Base-by-base conservation (phyloP, 2,113 vertebrate genomes). In the Willisornis vidua region DNA sequence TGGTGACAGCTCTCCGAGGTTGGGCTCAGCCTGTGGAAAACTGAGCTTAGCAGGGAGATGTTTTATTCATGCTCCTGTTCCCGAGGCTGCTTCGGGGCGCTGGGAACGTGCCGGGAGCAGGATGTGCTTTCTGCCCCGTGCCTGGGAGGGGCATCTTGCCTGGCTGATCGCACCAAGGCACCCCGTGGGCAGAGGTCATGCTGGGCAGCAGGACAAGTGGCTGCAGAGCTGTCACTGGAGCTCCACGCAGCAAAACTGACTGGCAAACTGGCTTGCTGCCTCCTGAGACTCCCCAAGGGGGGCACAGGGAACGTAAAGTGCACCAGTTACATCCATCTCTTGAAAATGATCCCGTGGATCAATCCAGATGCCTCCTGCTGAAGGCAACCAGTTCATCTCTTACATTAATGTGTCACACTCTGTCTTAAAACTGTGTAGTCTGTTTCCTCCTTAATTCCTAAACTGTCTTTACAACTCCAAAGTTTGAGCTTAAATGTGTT, bases 101-200 rank as follows among this genome's bases (percentile, higher is more conserved):
- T 62, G 65, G 72, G 81, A 68, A 55, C 43, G 46, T 0, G 1
- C 49, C 0, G 1, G 57, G 76, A 82, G n/a, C 63, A 79, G 68
- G 51, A 37, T 1, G 4, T 6, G 45, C 6, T 46, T 57, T 14
- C 63, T 83, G 48, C 59, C 49, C 19, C 19, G 1, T 8, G 29
- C 24, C 95, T 48, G 46, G 25, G 70, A 41, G 41, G 41, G 41
- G 41, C 41, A 41, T 41, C 41, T 55, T 29, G n/a, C 25, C 41
- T 57, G 63, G 87, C 58, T 23, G 78, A 61, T 28, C 0, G 3
- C 14, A 70, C 49, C 52, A 37, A 31, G 73, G 78, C 0, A 2
- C 20, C 59, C 57, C 0, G 0, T 4, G 67, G 58, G 0, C 2
- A 90, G 39, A 59, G 61, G 78, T 57, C 58, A 35, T 4, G 43